Conservation (phyloP, 2,888 invertebrate species). For the Drosophila tripunctata region DNA sequence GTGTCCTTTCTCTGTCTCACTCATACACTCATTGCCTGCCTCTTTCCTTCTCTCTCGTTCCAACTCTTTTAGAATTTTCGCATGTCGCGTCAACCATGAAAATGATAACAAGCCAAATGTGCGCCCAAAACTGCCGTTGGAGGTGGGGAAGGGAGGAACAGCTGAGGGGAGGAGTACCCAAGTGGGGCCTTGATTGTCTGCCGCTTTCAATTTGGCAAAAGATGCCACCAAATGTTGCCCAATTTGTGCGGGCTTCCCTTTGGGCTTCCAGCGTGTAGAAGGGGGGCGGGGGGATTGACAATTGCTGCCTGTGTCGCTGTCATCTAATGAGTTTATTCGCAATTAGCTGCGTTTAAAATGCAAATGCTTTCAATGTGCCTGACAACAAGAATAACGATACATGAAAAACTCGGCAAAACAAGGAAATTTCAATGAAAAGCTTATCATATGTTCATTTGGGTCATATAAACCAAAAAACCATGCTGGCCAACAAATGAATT, state of each 20-base stretch:
- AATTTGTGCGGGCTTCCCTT: constrained; percentile 43
- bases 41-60: neutral
- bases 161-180: neutral
- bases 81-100: constrained; percentile 59
- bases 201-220: constrained; percentile 50
- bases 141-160: neutral
- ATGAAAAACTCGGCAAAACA: constrained; percentile 6
- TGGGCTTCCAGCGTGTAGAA: constrained; percentile 1
- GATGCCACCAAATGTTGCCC: constrained; percentile 55
- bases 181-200: constrained; percentile 17
- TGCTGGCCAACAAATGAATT: neutral
- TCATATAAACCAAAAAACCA: constrained; percentile 5
- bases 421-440: constrained; percentile 22
- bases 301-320: constrained; percentile 36
- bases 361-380: constrained; percentile 37
- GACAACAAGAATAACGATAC: constrained; percentile 11
- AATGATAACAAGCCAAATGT: constrained; percentile 70
- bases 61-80: constrained; percentile 25
- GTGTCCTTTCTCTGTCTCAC: constrained; percentile 2
- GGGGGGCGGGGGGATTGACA: neutral
- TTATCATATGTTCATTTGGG: constrained; percentile 42
- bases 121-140: constrained; percentile 39
- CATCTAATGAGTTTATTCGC: constrained; percentile 72
- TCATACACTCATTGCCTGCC: neutral
- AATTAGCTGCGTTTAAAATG: constrained; percentile 67